Base-by-base conservation (phyloP, 2,888 invertebrate species). In the Archaeoteleia sp. region DNA sequence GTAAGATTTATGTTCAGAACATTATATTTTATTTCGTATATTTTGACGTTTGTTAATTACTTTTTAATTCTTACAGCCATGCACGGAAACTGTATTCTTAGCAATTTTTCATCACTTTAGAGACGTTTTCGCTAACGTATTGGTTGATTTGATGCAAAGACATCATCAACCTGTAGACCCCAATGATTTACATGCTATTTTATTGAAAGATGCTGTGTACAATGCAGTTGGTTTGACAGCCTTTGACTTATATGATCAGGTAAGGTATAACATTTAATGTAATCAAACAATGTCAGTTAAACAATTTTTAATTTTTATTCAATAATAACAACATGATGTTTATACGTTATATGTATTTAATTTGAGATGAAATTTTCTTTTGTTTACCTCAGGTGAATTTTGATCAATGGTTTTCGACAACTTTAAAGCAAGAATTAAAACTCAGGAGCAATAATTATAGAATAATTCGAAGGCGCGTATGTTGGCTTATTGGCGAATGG, bases 161-260 rank as follows among this genome's bases (percentile, higher is more conserved):
- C 88, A 91, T 60, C 89, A 91, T 65, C 90, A 90, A 2, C 87
- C 91, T 3, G 89, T 91, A 10, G 87, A 90, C 55, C 88, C 91
- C 0, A 91, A 92, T 46, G 93, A 96, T 82, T 87, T 95, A 73
- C 89, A 90, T 53, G 91, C 91, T 8, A 93, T 97, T 79, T 86
- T 97, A 67, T 88, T 92, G 55, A 96, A 96, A 85, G 97, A 97
- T 86, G 96, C 97, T 54, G 92, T 97, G 35, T 97, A 97, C 81
- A 95, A 95, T 86, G 96, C 97, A 0, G 93, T 95, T 6, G 95
- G 96, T 4, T 87, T 95, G 67, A 93, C 93, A 1, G 93, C 96
- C 0, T 95, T 94, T 84, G 94, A 97, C 78, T 87, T 97, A 51
- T 97, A 94, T 82, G 95, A 97, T 82, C 95, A 96, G 85, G 93